Percentiles rank a stretch among this genome's conserved stretches.
These are phyloP conservation scores for Orius insidiosus DNA, from an alignment of 1,140 invertebrate genomes.

Conservation along the genomic window DNA sequence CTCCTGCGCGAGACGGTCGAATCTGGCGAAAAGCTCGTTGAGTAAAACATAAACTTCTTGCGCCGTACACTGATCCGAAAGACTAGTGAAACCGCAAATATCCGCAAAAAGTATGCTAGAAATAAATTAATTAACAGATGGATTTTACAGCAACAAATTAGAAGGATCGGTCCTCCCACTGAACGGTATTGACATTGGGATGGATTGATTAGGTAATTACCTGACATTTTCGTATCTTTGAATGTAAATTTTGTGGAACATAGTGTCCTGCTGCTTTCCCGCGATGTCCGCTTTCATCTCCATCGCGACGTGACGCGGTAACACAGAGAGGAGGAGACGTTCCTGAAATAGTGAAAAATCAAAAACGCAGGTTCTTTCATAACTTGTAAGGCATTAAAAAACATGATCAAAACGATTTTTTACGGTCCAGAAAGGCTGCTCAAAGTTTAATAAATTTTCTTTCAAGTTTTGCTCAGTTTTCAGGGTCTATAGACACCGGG, in stretches of 20 bases:
- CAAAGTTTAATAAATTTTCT: not conserved
- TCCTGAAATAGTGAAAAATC: constrained; percentile 42
- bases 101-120: constrained; percentile 92
- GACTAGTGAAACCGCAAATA: constrained; percentile 90
- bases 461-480: no score
- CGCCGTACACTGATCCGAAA: constrained; percentile 88
- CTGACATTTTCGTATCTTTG: constrained; percentile 90
- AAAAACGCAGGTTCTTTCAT: not conserved
- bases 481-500: no score
- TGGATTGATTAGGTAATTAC: constrained; percentile 39
- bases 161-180: no score
- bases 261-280: constrained; percentile 72
- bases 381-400: no score
- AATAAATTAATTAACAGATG: constrained; percentile 21
- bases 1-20: constrained; percentile 77
- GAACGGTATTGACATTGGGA: not conserved
- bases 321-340: constrained; percentile 73
- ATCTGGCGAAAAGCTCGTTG: constrained; percentile 92
- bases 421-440: not conserved
- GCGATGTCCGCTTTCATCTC: constrained; percentile 96
- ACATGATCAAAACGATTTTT: not conserved
- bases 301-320: constrained; percentile 88
- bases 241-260: constrained; percentile 97
- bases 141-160: not conserved
- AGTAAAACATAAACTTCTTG: constrained; percentile 85